phyloP scores from a whole-genome alignment of 2,888 invertebrate genomes.

The Dyspetes luteomarginatus region DNA sequence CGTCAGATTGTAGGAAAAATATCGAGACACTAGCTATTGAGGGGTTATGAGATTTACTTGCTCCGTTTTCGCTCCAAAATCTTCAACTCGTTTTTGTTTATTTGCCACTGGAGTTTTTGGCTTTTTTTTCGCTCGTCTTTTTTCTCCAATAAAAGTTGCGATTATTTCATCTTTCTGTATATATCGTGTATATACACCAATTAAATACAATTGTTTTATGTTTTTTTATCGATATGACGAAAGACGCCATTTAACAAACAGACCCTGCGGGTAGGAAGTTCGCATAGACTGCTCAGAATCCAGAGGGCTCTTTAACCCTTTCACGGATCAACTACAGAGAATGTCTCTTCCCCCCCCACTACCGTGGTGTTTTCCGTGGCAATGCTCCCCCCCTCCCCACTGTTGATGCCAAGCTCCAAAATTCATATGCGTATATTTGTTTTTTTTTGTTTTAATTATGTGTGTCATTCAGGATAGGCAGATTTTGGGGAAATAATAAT shows the following conservation, averaged over 20 bases:
- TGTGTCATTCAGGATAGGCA: neutral
- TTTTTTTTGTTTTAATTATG: neutral
- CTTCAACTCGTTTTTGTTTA: neutral
- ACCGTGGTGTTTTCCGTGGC: neutral
- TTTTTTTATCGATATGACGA: conserved; percentile 20
- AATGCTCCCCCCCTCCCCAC: conserved; percentile 13
- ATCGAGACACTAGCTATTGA: neutral
- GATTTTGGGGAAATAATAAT: neutral
- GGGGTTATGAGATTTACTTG: neutral
- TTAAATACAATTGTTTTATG: conserved; percentile 14
- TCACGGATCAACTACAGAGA: neutral
- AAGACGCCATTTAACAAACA: conserved; percentile 38
- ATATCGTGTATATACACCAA: neutral
- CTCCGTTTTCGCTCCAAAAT: neutral
- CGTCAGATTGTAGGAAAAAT: neutral
- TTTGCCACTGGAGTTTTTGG: neutral
- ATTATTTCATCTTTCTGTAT: neutral
- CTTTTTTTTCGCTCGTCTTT: neutral
- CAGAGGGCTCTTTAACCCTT: conserved; percentile 34
- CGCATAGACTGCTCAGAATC: neutral
- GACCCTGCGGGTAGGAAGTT: conserved; percentile 8
- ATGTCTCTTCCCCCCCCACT: neutral
- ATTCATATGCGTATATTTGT: neutral
- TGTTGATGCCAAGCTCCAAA: neutral
- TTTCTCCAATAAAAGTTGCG: neutral